Conservation (phyloP, 2,113 vertebrate genomes). For the Eira barbara region DNA sequence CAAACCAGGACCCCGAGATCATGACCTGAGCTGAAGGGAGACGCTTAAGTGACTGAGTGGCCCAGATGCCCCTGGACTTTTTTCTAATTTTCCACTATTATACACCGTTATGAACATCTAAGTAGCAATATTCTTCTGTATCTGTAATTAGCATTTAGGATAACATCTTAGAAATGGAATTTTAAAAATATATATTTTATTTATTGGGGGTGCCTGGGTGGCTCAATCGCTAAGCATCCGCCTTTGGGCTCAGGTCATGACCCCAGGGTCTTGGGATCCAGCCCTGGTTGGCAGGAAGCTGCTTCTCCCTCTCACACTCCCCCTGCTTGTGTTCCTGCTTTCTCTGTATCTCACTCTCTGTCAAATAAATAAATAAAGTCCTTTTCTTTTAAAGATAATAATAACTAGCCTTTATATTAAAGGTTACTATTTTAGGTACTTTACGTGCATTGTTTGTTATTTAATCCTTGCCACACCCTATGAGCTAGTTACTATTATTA, state of each 20-base stretch:
- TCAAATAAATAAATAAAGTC: too few species aligned
- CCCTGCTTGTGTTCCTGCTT: too few species aligned
- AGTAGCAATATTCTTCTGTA: neutral
- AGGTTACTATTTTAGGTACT: conserved; percentile 26
- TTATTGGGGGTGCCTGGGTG: too few species aligned
- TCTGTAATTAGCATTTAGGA: conserved; percentile 5
- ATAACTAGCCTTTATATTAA: neutral
- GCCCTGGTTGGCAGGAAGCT: too few species aligned
- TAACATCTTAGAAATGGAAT: neutral
- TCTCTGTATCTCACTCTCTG: too few species aligned
- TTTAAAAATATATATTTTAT: too few species aligned
- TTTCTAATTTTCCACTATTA: neutral
- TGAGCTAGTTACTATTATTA: neutral
- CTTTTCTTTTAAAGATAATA: neutral
- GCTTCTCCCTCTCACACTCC: too few species aligned
- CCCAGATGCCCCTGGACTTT: neutral
- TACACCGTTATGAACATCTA: neutral
- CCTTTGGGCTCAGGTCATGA: too few species aligned
- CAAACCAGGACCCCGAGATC: neutral
- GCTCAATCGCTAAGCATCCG: too few species aligned
- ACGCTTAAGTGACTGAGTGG: neutral
- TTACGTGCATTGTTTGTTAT: neutral
- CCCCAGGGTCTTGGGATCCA: too few species aligned
- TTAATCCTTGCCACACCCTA: neutral
- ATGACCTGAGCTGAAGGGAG: neutral